Conservation (phyloP, 1,140 invertebrate genomes). For the Musca domestica region DNA sequence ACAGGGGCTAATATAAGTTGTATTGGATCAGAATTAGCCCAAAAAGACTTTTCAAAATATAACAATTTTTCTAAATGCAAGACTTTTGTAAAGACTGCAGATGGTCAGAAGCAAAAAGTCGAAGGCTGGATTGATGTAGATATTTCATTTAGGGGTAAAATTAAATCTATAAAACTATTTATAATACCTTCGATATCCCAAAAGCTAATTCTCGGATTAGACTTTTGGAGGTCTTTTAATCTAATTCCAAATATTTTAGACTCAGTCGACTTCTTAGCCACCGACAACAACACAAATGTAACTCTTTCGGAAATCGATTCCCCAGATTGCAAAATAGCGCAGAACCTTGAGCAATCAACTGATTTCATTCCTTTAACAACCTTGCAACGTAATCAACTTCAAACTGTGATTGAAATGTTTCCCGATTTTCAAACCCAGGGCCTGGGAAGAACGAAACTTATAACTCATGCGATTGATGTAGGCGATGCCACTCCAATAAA, state of each 20-base stretch:
- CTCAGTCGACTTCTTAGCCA: too few species aligned
- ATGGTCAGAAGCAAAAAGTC: constrained; percentile 18
- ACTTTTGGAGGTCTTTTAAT: constrained; percentile 21
- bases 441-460: neutral
- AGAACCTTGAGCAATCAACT: neutral
- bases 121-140: constrained; percentile 1
- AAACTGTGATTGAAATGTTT: neutral
- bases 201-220: constrained; percentile 17
- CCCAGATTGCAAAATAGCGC: too few species aligned
- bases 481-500: neutral
- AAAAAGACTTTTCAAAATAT: too few species aligned
- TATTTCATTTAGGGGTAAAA: neutral
- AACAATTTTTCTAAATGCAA: too few species aligned
- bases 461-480: neutral
- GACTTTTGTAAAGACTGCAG: constrained; percentile 16
- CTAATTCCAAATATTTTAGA: too few species aligned
- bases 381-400: neutral
- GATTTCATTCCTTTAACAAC: too few species aligned
- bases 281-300: neutral
- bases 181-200: constrained; percentile 13
- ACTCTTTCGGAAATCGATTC: neutral
- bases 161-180: neutral
- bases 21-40: too few species aligned
- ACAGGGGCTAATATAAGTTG: too few species aligned
- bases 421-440: neutral